Conservation (phyloP, 2,888 invertebrate genomes). For the Drosophila anceps region DNA sequence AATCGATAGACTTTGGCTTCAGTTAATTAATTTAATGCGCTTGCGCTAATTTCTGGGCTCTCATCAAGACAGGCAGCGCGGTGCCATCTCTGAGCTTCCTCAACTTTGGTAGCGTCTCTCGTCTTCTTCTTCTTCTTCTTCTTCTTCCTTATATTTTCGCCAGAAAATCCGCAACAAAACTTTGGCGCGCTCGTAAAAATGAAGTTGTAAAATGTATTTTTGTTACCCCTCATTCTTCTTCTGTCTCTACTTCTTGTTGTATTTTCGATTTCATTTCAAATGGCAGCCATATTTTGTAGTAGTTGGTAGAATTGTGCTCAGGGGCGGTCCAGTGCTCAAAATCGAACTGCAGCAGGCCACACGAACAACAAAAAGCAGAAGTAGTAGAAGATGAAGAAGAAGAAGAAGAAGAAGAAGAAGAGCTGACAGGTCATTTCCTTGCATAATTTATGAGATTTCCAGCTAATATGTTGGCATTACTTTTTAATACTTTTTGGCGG, state of each 20-base stretch:
- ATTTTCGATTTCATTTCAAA: constrained; percentile 78
- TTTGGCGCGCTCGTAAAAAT: constrained; percentile 74
- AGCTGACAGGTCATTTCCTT: constrained; percentile 78
- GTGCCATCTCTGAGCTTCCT: constrained; percentile 11
- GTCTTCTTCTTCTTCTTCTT: constrained; percentile 30
- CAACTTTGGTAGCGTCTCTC: constrained; percentile 10
- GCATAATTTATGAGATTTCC: constrained; percentile 81
- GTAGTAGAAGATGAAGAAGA: neutral
- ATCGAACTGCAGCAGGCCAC: constrained; percentile 5
- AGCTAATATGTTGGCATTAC: constrained; percentile 76
- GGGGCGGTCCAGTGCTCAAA: constrained; percentile 40
- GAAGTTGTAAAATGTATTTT: constrained; percentile 78
- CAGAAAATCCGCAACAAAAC: constrained; percentile 55
- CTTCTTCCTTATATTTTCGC: constrained; percentile 44
- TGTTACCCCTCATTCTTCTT: constrained; percentile 26
- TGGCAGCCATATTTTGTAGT: constrained; percentile 60
- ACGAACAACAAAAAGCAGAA: neutral
- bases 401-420: neutral
- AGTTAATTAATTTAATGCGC: constrained; percentile 82
- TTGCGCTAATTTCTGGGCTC: constrained; percentile 65
- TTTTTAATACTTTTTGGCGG: constrained; percentile 61
- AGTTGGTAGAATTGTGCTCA: constrained; percentile 47
- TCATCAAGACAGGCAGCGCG: constrained; percentile 64
- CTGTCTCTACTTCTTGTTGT: constrained; percentile 32
- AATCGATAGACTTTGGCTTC: constrained; percentile 76